Conservation (phyloP, 2,113 vertebrate genomes). For the Cacatua alba region DNA sequence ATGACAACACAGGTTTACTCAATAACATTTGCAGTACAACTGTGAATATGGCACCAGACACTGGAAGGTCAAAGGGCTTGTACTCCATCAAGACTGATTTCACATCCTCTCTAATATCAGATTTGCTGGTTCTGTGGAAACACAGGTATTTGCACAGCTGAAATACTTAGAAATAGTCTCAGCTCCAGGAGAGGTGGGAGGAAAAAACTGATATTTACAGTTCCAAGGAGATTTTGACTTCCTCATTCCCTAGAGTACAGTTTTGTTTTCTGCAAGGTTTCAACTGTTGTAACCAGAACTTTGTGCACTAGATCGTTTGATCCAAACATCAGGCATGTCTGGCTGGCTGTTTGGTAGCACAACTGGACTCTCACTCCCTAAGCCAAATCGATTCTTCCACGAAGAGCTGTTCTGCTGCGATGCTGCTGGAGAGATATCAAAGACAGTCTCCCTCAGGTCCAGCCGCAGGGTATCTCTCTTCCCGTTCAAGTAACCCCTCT, state of each 20-base stretch:
- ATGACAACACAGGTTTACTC: neutral
- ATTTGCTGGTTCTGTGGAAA: constrained; percentile 58
- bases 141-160: neutral
- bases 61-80: neutral
- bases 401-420: constrained; percentile 77
- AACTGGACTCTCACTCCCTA: constrained; percentile 80
- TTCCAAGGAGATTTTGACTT: neutral
- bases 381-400: constrained; percentile 81
- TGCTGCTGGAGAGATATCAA: constrained; percentile 76
- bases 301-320: constrained; percentile 87
- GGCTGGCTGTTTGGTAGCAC: constrained; percentile 95
- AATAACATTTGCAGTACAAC: neutral
- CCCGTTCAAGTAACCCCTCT: constrained; percentile 87
- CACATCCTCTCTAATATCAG: neutral
- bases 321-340: constrained; percentile 95
- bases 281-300: constrained; percentile 83
- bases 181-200: constrained; percentile 6
- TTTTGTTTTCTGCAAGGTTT: constrained; percentile 1
- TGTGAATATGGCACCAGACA: constrained; percentile 18
- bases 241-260: neutral
- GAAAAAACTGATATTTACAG: constrained; percentile 22
- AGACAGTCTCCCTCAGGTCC: constrained; percentile 88
- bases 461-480: constrained; percentile 91
- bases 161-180: constrained; percentile 5
- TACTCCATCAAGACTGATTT: neutral